Evolutionary conservation across 2,797 vertebrate species (phyloP).

Genomic region (Microcaecilia unicolor): DNA sequence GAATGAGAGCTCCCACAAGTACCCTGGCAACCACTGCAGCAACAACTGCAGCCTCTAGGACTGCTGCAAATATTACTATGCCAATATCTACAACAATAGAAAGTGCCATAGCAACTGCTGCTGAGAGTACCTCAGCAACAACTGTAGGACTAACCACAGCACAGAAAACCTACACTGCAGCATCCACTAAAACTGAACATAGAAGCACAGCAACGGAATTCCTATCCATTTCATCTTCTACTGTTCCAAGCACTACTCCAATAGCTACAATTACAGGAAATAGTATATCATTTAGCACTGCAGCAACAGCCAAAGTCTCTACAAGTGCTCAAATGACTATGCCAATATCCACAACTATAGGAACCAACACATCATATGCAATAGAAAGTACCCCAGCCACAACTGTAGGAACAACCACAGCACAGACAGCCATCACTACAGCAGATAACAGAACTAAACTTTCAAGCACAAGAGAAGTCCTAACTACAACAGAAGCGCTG

Average conservation of each 20-base stretch:
- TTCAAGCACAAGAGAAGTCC: background rate
- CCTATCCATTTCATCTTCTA: too few relatives aligned
- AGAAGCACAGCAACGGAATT: background rate
- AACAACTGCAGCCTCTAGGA: too few relatives aligned
- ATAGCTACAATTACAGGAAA: background rate
- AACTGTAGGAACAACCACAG: background rate
- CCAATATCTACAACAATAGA: too few relatives aligned
- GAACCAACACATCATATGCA: background rate
- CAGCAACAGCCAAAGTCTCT: background rate
- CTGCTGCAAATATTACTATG: too few relatives aligned
- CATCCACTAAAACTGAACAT: background rate
- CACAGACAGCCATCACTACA: background rate
- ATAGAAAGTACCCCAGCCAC: background rate
- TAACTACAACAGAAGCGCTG: too few relatives aligned
- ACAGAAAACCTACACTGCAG: background rate
- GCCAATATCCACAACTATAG: background rate
- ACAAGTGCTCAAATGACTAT: background rate
- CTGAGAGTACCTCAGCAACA: too few relatives aligned
- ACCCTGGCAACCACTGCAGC: too few relatives aligned
- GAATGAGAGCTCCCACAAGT: too few relatives aligned
- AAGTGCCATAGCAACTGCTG: too few relatives aligned
- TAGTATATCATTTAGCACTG: background rate
- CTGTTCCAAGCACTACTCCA: too few relatives aligned
- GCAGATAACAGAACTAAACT: background rate
- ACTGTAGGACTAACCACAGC: background rate